Evolutionary conservation across 2,888 invertebrate species (phyloP).

Genomic region (Hypolimnas misippus): DNA sequence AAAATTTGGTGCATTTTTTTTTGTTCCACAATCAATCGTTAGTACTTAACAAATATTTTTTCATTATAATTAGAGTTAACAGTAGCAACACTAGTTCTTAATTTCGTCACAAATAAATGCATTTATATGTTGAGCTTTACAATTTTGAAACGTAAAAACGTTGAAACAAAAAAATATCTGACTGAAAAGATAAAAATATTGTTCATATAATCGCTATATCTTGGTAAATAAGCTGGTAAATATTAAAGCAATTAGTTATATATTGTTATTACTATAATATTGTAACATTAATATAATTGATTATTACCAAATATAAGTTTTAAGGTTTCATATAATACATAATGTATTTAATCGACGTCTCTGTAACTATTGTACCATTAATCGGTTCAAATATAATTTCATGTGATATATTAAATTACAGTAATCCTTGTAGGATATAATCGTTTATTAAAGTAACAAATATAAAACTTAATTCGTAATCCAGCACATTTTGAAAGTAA

Average conservation of each 20-base stretch:
- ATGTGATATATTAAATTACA: slow-evolving; percentile 6
- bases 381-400: not conserved
- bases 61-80: not conserved
- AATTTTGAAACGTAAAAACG: slow-evolving; percentile 12
- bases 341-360: not conserved
- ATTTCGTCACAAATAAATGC: slow-evolving; percentile 6
- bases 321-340: not conserved
- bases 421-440: slow-evolving; percentile 9
- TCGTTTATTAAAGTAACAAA: not conserved
- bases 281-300: not conserved
- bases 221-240: not conserved
- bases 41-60: not conserved
- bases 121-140: slow-evolving; percentile 12
- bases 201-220: not conserved
- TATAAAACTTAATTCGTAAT: not conserved
- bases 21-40: not conserved
- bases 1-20: slow-evolving; percentile 21
- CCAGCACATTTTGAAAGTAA: not conserved
- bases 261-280: not conserved
- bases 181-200: no score
- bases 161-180: not conserved
- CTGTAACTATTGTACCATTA: not conserved
- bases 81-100: not conserved
- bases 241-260: not conserved
- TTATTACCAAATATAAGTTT: not conserved